Conservation (phyloP, 2,113 vertebrate species). For the Nothoprocta pentlandii region DNA sequence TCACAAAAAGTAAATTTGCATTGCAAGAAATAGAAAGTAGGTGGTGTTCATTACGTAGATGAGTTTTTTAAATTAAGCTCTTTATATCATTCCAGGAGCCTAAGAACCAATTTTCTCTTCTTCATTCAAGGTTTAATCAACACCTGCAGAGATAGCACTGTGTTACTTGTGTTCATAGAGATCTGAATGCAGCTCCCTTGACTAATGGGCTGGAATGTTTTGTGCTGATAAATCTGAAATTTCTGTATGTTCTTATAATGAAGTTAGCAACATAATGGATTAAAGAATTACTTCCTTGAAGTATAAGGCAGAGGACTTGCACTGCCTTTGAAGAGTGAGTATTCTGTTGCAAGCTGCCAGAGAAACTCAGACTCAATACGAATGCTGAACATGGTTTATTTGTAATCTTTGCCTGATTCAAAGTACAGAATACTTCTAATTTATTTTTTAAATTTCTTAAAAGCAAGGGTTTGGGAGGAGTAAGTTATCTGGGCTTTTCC, state of each 20-base stretch:
- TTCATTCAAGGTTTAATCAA: conserved; percentile 4
- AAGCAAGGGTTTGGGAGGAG: background rate
- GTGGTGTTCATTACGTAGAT: background rate
- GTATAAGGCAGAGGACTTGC: accelerated
- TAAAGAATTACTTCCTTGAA: background rate
- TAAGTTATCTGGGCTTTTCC: background rate
- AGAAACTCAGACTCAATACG: background rate
- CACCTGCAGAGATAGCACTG: background rate
- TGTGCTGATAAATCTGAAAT: background rate
- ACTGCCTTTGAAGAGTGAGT: background rate
- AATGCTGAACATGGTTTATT: background rate
- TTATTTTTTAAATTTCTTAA: background rate
- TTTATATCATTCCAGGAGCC: background rate
- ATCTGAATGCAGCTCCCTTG: background rate
- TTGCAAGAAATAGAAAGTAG: background rate
- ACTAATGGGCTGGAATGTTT: conserved; percentile 3
- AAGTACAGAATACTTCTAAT: background rate
- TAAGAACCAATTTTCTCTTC: conserved; percentile 1
- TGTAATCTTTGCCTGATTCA: background rate
- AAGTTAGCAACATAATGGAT: background rate
- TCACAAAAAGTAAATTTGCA: background rate
- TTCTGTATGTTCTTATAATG: background rate
- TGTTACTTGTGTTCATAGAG: background rate
- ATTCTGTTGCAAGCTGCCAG: background rate
- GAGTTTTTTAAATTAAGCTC: background rate